Evolutionary conservation across 2,113 vertebrate genomes (phyloP).

Genomic region (Pipra filicauda): DNA sequence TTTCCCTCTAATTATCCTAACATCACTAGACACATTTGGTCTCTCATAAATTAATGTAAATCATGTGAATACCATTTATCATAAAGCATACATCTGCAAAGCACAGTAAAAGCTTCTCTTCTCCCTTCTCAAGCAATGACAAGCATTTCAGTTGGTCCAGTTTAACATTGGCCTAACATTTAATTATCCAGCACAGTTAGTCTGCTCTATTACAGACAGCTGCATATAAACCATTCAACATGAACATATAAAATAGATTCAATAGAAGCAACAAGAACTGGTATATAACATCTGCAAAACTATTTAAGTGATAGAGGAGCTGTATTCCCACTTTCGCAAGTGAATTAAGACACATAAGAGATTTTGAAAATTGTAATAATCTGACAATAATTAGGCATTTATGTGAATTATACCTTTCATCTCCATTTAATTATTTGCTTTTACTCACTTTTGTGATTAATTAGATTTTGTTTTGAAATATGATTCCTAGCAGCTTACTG

Average conservation of each 20-base stretch:
- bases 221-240: not conserved
- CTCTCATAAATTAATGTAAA: not conserved
- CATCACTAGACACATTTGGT: not conserved
- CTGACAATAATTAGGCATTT: conserved; percentile 6
- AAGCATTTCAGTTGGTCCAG: not conserved
- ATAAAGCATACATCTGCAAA: not conserved
- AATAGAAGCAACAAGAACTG: not conserved
- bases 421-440: not conserved
- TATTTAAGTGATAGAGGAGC: not conserved
- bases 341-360: not conserved
- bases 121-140: not conserved
- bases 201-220: not conserved
- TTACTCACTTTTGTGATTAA: not conserved
- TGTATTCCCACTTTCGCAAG: not conserved
- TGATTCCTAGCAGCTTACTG: not conserved
- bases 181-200: not conserved
- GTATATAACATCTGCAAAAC: not conserved
- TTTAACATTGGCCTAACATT: not conserved
- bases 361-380: not conserved
- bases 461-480: conserved; percentile 31
- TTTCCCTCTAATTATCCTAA: not conserved
- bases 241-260: not conserved
- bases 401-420: not conserved
- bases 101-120: not conserved
- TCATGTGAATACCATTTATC: not conserved